Evolutionary conservation across 2,113 vertebrate genomes (phyloP).

Genomic region (Tylochromis polylepis): DNA sequence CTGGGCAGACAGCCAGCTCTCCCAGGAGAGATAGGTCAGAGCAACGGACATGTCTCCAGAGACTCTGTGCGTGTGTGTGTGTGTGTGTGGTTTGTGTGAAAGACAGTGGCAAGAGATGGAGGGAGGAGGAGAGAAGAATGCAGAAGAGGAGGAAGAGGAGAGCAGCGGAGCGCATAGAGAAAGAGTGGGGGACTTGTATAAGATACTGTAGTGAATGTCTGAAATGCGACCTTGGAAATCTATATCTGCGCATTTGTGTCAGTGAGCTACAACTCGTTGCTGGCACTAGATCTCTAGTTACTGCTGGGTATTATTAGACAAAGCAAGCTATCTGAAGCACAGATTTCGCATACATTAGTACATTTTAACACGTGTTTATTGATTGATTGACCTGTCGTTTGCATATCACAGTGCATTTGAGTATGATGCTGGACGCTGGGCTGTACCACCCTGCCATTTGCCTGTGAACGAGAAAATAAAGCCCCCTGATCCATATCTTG

Average conservation of each 20-base stretch:
- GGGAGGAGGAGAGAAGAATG: slow-evolving; percentile 51
- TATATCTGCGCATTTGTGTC: slow-evolving; percentile 2
- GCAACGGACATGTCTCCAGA: slow-evolving; percentile 64
- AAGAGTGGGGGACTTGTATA: slow-evolving; percentile 40
- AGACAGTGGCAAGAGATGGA: slow-evolving; percentile 37
- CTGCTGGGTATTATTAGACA: background rate
- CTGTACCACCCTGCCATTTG: background rate
- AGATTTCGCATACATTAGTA: background rate
- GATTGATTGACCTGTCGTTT: background rate
- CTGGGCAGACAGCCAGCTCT: slow-evolving; percentile 58
- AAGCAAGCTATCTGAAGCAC: background rate
- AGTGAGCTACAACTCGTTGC: background rate
- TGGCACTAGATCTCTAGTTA: background rate
- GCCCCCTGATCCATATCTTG: background rate
- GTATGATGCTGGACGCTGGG: background rate
- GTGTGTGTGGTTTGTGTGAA: slow-evolving; percentile 18
- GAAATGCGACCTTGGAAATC: slow-evolving; percentile 61
- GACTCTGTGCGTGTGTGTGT: slow-evolving; percentile 32
- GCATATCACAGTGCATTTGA: background rate
- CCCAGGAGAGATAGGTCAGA: slow-evolving; percentile 68
- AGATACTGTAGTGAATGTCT: slow-evolving; percentile 38
- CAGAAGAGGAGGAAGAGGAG: slow-evolving; percentile 45
- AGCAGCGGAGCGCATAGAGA: slow-evolving; percentile 42
- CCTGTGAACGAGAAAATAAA: background rate
- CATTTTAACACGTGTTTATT: background rate